These are phyloP conservation scores for Cyphomyrus discorhynchus DNA, from an alignment of 2,113 vertebrate species.

Conservation along the genomic window DNA sequence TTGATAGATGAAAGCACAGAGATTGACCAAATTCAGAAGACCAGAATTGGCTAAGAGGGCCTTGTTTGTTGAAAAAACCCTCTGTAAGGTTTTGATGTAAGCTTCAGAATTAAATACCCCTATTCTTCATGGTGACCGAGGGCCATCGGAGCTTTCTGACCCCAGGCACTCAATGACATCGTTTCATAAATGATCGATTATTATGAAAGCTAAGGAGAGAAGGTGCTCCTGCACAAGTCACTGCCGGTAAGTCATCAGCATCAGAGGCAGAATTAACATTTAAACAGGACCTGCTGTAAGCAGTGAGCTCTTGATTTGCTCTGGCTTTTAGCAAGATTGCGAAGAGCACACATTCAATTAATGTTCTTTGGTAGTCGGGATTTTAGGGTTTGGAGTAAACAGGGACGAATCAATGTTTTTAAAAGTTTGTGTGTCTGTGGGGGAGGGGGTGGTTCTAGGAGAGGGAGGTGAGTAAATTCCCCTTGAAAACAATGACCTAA, in stretches of 20 bases:
- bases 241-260: neutral
- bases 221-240: neutral
- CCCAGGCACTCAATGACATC: neutral
- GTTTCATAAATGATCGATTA: neutral
- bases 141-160: neutral
- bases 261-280: neutral
- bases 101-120: neutral
- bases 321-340: neutral
- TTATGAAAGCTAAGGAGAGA: neutral
- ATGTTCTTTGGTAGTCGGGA: neutral
- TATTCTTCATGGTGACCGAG: neutral
- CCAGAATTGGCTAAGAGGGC: neutral
- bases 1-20: neutral
- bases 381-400: neutral
- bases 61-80: neutral
- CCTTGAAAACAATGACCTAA: neutral
- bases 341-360: neutral
- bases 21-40: neutral
- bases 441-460: neutral
- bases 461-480: neutral
- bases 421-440: neutral
- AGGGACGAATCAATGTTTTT: neutral
- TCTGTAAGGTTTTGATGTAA: neutral
- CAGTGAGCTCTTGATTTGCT: neutral
- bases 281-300: neutral